Base-by-base conservation (phyloP, 1,140 invertebrate species). In the Drosophila saltans region DNA sequence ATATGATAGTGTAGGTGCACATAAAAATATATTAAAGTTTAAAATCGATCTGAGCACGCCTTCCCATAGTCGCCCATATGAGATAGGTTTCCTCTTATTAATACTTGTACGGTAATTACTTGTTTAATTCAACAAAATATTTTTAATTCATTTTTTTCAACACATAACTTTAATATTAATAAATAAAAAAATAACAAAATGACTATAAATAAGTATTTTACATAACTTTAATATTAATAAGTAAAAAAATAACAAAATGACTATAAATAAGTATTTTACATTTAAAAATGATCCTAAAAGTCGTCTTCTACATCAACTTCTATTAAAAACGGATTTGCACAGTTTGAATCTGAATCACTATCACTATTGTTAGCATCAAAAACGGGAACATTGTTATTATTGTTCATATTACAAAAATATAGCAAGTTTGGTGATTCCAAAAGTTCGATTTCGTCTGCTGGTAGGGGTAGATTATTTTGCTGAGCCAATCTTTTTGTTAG, bases 61-160 rank as follows among this genome's bases (percentile, higher is more conserved):
- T 61, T 61, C 40, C 66, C 58, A 16, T 69, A 61, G 33, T 45
- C 58, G 66, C 58, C 66, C 66, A 61, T 61, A 69, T 69, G 58
- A 61, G 45, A 69, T 62, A 61, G 36, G 36, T 40, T 56, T 61
- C 30, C 40, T 69, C 66, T 62, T 69, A 62, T 56, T 61, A 9
- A 61, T 62, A 61, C 30, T 69, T 59, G 40, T 59, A 67, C 57
- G 28, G 40, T 41, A 41, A 52, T 0, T 9, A 26, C 45, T 7
- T 10, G 45, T 26, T 24, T 2, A 52, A 52, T 11, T 41, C 11
- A 41, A 2, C 11, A 41, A 41, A 41, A 41, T n/a, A 4, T 41
- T 41, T 41, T 41, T 10, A 41, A 10, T 41, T 9, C 16, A 24
- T 52, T 52, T 6, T 52, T 52, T 26, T 52, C 16, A 24, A 52